Conservation (phyloP, 2,888 invertebrate species). For the Catocala sponsa region DNA sequence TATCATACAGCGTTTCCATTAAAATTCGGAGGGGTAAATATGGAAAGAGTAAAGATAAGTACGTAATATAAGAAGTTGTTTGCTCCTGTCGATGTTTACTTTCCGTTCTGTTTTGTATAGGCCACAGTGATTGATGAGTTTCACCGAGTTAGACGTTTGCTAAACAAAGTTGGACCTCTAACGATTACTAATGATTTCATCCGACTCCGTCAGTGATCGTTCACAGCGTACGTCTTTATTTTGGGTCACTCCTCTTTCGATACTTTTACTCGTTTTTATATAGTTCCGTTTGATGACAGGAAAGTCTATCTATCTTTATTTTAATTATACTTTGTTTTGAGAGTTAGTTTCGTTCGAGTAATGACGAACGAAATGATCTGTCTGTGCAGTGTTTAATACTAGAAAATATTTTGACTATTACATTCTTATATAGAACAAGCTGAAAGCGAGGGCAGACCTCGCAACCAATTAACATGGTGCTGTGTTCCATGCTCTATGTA, state of each 20-base stretch:
- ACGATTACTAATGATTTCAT: conserved; percentile 75
- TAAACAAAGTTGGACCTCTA: conserved; percentile 68
- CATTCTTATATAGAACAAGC: no score
- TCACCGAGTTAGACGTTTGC: conserved; percentile 47
- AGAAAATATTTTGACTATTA: no score
- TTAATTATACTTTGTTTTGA: no score
- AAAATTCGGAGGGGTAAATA: conserved; percentile 10
- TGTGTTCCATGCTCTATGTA: no score
- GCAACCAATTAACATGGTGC: no score
- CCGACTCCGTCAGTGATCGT: conserved; percentile 46
- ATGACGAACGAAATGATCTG: no score
- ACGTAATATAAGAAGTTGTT: conserved; percentile 36
- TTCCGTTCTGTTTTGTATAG: conserved; percentile 50
- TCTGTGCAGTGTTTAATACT: no score
- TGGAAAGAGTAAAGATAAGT: conserved; percentile 19
- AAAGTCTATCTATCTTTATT: no score
- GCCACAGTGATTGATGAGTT: conserved; percentile 67
- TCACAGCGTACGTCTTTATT: conserved; percentile 42
- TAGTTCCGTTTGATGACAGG: no score
- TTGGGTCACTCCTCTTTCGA: conserved; percentile 4
- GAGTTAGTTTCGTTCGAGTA: no score
- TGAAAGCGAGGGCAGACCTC: no score
- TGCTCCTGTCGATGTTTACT: conserved; percentile 45
- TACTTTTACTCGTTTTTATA: no score
- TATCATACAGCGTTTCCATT: background rate